phyloP scores from a whole-genome alignment of 1,140 invertebrate genomes.

The Aphis gossypii region DNA sequence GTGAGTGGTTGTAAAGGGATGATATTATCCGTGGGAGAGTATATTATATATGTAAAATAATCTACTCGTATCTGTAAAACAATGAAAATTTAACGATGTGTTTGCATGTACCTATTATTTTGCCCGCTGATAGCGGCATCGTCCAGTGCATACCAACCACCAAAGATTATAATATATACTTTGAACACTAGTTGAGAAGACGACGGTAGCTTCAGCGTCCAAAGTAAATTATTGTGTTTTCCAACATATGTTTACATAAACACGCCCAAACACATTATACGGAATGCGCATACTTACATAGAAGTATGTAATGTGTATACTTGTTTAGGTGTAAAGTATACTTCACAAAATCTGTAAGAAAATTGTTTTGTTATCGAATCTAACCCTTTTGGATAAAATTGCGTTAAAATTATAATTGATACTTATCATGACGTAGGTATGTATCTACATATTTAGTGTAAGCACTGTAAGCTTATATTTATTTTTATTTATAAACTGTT shows the following conservation, averaged over 20 bases:
- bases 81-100: conserved; percentile 12
- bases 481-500: background rate
- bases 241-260: background rate
- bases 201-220: background rate
- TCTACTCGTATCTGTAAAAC: background rate
- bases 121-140: background rate
- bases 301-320: background rate
- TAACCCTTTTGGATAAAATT: background rate
- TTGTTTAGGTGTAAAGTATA: background rate
- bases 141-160: background rate
- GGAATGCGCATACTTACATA: background rate
- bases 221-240: conserved; percentile 7
- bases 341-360: background rate
- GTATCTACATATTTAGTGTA: background rate
- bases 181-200: background rate
- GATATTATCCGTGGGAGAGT: background rate
- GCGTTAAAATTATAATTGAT: background rate
- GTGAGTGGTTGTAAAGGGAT: background rate
- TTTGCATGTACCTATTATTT: background rate
- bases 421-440: background rate
- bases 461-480: background rate
- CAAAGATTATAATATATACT: background rate
- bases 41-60: background rate
- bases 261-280: background rate
- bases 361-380: background rate